These are phyloP conservation scores for Griposia aprilina DNA, from an alignment of 2,888 invertebrate species.

Conservation along the genomic window DNA sequence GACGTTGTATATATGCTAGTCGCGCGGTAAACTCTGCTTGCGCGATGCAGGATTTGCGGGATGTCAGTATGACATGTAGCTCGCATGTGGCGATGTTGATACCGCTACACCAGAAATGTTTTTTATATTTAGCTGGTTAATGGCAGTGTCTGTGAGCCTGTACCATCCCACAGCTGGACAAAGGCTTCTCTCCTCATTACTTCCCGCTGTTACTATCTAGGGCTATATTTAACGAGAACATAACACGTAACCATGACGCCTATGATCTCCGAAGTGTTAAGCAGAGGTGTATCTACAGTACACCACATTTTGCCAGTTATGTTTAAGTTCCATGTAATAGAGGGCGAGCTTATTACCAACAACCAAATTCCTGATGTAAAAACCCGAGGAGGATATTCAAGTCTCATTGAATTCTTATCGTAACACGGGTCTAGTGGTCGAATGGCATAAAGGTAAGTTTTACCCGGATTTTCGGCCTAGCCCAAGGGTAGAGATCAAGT, in stretches of 20 bases:
- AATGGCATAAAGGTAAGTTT: slow-evolving; percentile 50
- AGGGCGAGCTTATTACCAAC: not conserved
- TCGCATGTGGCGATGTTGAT: too few species aligned
- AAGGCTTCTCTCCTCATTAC: not conserved
- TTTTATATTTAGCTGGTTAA: not conserved
- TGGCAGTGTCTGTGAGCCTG: too few species aligned
- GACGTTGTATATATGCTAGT: too few species aligned
- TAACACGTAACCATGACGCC: not conserved
- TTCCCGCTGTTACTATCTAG: not conserved
- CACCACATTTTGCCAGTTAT: not conserved
- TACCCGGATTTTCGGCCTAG: slow-evolving; percentile 43
- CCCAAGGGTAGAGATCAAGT: slow-evolving; percentile 43
- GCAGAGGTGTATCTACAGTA: not conserved
- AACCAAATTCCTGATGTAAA: too few species aligned
- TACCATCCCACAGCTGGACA: not conserved
- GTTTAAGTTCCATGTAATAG: not conserved
- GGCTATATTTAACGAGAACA: not conserved
- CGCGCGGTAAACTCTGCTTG: too few species aligned
- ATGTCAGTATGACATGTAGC: too few species aligned
- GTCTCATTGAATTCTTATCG: slow-evolving; percentile 47
- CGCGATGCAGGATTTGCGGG: too few species aligned
- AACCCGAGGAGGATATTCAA: not conserved
- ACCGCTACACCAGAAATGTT: too few species aligned
- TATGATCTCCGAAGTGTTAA: not conserved
- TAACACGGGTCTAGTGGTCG: slow-evolving; percentile 34